Evolutionary conservation across 2,797 vertebrate species (phyloP), one percentile per base, ranked within the genome.

Genomic region (Enteromius argenteus): DNA sequence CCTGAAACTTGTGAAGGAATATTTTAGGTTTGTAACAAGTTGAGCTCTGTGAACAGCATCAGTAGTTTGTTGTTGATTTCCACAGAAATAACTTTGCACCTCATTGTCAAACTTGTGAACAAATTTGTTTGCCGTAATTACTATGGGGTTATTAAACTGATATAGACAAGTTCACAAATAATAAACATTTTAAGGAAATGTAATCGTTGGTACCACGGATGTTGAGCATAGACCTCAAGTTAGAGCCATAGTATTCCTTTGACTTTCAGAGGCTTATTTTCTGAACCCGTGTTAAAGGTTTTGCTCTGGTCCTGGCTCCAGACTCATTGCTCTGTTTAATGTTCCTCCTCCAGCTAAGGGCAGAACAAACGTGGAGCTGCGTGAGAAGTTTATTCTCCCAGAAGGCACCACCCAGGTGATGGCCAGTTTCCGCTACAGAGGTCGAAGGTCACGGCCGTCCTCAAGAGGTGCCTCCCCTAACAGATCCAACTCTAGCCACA

Each of bases 361-460:
- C 85, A 96, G 98, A 88, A 99, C 98, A 19, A 99, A 99, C 1
- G 82, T 99, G 94, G 98, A 99, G 89, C 94, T 99, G 32, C 95
- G 98, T 0, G 98, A 99, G 89, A 99, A 99, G 94, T 99, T 99
- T 93, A 99, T 99, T 87, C 91, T 99, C 85, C 98, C 98, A 0
- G 98, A 99, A 13, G 98, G 98, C 51, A 94, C 97, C 91, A 97
- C 96, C 71, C 98, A 99, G 91, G 95, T 96, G 90, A 99, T 99
- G 96, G 96, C 98, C 14, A 97, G 97, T 85, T 99, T 99, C 95
- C 96, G 98, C 87, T 97, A 98, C 49, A 92, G 98, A 87, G 98
- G 98, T 79, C 97, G 97, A 5, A 95, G 97, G 83, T 99, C 98
- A 1, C 95, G 98, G 44, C 98, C 98, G 0, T 99, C 98, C 0